phyloP scores from a whole-genome alignment of 92 coral and sea anemone genomes.

The Heteractis magnifica region DNA sequence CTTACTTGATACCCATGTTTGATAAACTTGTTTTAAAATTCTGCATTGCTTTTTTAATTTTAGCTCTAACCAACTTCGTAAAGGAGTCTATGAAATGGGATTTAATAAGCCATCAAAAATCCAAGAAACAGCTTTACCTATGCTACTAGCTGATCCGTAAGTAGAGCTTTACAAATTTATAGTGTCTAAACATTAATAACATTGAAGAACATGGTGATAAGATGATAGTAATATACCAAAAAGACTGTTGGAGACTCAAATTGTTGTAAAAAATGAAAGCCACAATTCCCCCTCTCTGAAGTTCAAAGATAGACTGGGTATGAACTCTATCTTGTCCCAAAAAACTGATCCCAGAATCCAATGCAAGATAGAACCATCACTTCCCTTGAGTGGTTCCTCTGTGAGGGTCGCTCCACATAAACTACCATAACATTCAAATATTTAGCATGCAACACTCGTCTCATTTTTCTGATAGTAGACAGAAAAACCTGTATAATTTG shows the following conservation, averaged over 20 bases:
- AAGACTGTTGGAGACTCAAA: too few relatives aligned
- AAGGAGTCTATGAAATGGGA: slow-evolving; percentile 97
- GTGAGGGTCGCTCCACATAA: too few relatives aligned
- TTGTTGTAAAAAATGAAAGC: too few relatives aligned
- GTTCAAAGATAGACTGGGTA: too few relatives aligned
- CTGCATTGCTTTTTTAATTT: background rate
- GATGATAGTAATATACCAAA: too few relatives aligned
- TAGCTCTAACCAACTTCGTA: slow-evolving; percentile 73
- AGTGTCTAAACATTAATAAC: too few relatives aligned
- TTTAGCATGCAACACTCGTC: background rate
- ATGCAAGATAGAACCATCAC: too few relatives aligned
- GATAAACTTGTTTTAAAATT: background rate
- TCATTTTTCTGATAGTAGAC: background rate
- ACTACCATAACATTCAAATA: background rate
- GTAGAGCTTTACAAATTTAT: slow-evolving; percentile 14
- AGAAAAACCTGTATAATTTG: slow-evolving; percentile 38
- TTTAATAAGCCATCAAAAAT: slow-evolving; percentile 93
- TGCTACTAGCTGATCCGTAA: slow-evolving; percentile 97
- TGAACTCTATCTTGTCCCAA: too few relatives aligned
- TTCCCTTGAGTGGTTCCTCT: too few relatives aligned
- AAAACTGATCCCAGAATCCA: too few relatives aligned
- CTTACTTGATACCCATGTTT: background rate
- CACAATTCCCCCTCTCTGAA: too few relatives aligned
- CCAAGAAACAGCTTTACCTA: slow-evolving; percentile 97
- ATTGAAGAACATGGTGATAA: too few relatives aligned